phyloP scores from a whole-genome alignment of 2,113 vertebrate species.

The Arizona elegans region DNA sequence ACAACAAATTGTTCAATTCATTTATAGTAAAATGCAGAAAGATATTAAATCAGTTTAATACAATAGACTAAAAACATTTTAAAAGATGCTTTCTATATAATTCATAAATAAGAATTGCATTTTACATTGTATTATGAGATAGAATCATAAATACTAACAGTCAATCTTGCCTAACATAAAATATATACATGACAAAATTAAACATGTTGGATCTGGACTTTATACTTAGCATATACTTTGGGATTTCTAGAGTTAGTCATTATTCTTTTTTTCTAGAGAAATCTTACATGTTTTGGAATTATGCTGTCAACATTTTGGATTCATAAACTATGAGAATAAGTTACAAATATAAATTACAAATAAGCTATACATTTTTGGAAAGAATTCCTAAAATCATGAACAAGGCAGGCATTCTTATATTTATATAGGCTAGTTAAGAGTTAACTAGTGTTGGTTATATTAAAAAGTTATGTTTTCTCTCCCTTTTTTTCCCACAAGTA shows the following conservation, averaged over 20 bases:
- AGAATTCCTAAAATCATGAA: neutral
- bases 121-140: neutral
- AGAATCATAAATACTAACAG: neutral
- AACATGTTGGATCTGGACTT: neutral
- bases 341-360: neutral
- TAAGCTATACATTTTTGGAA: neutral
- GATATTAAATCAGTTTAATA: neutral
- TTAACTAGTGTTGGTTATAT: neutral
- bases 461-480: neutral
- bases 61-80: neutral
- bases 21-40: neutral
- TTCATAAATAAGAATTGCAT: neutral
- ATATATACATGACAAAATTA: neutral
- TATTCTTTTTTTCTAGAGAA: neutral
- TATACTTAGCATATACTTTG: neutral
- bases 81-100: neutral
- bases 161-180: neutral
- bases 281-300: neutral
- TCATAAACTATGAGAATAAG: neutral
- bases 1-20: neutral
- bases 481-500: slow-evolving; percentile 75
- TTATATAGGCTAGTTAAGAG: neutral
- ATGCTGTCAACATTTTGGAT: neutral
- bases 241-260: neutral
- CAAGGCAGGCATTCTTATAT: neutral